Base-by-base conservation (phyloP, 2,888 invertebrate species). In the Tetragonula carbonaria region DNA sequence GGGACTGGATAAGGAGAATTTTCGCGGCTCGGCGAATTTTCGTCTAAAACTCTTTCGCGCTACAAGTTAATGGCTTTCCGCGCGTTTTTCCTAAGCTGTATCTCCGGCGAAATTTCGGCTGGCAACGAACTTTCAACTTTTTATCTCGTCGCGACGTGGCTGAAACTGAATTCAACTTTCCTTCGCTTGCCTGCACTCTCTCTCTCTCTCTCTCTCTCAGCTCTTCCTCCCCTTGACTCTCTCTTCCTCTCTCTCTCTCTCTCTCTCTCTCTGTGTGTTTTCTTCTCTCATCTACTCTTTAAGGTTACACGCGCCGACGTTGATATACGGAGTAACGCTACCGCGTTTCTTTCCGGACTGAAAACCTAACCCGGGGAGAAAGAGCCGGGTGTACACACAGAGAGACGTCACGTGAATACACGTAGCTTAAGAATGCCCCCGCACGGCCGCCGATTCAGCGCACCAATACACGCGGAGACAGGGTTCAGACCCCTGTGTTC, bases 101-200 rank as follows among this genome's bases (percentile, higher is more conserved):
- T 78, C 75, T 21, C 57, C 33, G 50, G 62, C 5, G n/a, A 74
- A 84, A 77, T 77, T 83, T 83, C 72, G 75, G 84, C 65, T 38
- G 70, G 76, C 66, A 82, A 78, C 68, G 65, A 83, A 83, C 83
- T 84, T 78, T 62, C 75, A 83, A 84, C 76, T 89, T 88, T 88
- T 89, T 89, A 89, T 89, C 88, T 89, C 62, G 80, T 72, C 82
- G 80, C 75, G 87, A 77, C 80, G 76, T 53, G 62, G 73, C 74
- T 74, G 76, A 76, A 81, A 82, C 85, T 78, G 78, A 82, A 80
- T 84, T 84, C 78, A 89, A 89, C 82, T 89, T 88, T 85, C 63
- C 87, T 55, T 11, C 16, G 4, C 8, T 5, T 14, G 21, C 38
- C 11, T 28, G 0, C 18, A 11, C 45, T 4, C 45, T 2, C 8